Conservation (phyloP, 2,888 invertebrate species). For the Pseudococcus longispinus region DNA sequence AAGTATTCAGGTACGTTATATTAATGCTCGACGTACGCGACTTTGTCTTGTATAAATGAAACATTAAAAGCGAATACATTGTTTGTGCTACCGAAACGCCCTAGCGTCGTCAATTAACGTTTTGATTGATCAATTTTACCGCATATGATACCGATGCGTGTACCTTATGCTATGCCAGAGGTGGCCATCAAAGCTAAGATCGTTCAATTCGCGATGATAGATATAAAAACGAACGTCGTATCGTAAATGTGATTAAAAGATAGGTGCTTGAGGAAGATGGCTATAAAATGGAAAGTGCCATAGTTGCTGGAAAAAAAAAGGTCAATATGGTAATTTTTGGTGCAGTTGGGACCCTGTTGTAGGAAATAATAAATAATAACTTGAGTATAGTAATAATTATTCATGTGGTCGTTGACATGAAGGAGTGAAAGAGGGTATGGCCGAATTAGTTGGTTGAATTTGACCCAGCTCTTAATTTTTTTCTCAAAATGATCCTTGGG, state of each 20-base stretch:
- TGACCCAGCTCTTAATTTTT: no score
- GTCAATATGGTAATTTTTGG: not conserved
- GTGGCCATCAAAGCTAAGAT: not conserved
- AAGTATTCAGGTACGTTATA: slow-evolving; percentile 43
- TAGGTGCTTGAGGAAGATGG: not conserved
- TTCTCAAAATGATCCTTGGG: no score
- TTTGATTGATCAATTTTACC: slow-evolving; percentile 18
- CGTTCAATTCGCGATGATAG: no score
- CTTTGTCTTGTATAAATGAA: slow-evolving; percentile 39
- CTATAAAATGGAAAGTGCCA: slow-evolving; percentile 20
- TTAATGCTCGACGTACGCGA: slow-evolving; percentile 33
- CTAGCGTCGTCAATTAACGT: slow-evolving; percentile 38
- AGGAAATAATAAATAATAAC: no score
- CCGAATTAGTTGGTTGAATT: no score
- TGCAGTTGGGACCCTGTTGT: no score
- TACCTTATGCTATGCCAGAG: not conserved
- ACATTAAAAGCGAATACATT: slow-evolving; percentile 35
- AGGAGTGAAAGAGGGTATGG: no score
- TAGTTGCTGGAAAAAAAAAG: not conserved
- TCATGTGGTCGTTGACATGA: not conserved
- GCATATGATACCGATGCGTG: not conserved
- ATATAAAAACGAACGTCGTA: not conserved
- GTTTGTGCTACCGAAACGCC: not conserved
- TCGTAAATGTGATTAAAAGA: not conserved
- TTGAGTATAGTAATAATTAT: no score